Evolutionary conservation across 1,140 invertebrate genomes (phyloP).

Genomic region (Drosophila pruinosa): DNA sequence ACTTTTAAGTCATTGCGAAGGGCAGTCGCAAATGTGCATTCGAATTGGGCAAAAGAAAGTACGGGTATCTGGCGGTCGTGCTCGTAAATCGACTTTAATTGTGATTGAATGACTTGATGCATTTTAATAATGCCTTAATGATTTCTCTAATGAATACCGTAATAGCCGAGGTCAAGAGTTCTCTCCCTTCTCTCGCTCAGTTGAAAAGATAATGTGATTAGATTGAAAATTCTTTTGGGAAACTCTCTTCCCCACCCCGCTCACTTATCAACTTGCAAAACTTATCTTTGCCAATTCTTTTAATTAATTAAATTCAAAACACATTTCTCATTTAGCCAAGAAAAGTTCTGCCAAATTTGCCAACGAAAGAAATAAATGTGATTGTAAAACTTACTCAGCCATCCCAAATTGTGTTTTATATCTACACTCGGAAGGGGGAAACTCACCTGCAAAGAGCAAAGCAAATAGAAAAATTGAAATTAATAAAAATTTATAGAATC

Average conservation of each 20-base stretch:
- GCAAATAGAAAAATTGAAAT: constrained; percentile 26
- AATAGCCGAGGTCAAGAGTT: too few relatives aligned
- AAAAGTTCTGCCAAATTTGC: neutral
- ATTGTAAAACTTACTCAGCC: constrained; percentile 28
- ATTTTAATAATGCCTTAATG: neutral
- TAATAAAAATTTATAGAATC: constrained; percentile 44
- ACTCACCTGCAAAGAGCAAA: constrained; percentile 68
- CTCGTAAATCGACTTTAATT: neutral
- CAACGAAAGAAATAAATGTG: neutral
- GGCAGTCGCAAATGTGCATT: neutral
- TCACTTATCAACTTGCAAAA: constrained; percentile 23
- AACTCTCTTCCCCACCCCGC: neutral
- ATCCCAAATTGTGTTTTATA: neutral
- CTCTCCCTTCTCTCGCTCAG: neutral
- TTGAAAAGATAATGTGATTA: neutral
- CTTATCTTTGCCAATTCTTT: neutral
- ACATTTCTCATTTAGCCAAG: neutral
- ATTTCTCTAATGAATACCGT: neutral
- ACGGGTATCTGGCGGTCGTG: neutral
- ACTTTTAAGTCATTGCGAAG: constrained; percentile 4
- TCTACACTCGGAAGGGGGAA: neutral
- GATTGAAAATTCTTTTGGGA: neutral
- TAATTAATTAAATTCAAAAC: constrained; percentile 18
- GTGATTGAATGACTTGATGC: neutral
- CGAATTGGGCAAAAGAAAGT: neutral